phyloP scores from a whole-genome alignment of 2,113 vertebrate genomes.

The Actinemys pallida region DNA sequence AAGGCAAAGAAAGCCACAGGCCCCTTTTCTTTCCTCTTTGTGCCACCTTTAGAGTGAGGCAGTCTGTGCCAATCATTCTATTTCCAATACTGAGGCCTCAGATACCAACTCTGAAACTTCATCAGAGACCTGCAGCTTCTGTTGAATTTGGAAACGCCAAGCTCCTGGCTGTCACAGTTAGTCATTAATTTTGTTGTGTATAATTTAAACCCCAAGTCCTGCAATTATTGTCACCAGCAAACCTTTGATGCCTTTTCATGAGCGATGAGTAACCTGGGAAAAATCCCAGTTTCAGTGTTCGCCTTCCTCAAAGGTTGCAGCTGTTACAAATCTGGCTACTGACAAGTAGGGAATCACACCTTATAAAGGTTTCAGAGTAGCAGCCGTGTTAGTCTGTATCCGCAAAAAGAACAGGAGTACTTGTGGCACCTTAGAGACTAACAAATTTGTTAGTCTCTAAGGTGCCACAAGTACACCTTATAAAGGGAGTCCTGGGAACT shows the following conservation, averaged over 20 bases:
- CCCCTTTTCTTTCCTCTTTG: neutral
- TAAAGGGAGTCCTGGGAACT: neutral
- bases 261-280: neutral
- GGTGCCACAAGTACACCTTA: neutral
- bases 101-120: neutral
- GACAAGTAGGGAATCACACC: neutral
- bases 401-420: too few species aligned
- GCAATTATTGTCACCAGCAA: neutral
- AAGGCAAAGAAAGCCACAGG: neutral
- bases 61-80: neutral
- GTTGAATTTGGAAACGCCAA: neutral
- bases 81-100: neutral
- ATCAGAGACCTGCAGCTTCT: neutral
- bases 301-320: neutral
- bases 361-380: neutral
- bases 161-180: neutral
- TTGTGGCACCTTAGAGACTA: too few species aligned
- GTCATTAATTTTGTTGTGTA: neutral
- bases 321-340: neutral
- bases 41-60: accelerated
- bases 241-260: neutral
- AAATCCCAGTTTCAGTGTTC: neutral
- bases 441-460: too few species aligned
- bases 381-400: too few species aligned
- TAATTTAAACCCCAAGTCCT: neutral